Conservation (phyloP, 2,113 vertebrate genomes). For the cattle (Bos taurus) region DNA sequence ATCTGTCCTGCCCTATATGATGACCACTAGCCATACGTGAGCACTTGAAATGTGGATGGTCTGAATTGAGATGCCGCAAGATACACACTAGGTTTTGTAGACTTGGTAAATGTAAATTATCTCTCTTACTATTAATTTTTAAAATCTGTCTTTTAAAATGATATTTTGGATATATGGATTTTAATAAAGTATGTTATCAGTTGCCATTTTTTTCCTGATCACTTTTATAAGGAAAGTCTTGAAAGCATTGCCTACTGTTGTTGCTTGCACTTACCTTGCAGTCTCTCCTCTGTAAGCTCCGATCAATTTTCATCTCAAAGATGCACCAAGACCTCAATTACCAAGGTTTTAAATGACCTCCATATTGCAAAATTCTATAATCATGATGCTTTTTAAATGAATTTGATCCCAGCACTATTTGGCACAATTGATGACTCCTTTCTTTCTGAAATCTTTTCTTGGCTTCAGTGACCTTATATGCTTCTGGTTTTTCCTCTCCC, state of each 20-base stretch:
- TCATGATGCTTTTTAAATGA: neutral
- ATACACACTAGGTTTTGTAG: neutral
- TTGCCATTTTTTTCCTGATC: neutral
- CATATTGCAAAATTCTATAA: neutral
- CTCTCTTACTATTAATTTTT: neutral
- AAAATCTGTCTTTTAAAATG: neutral
- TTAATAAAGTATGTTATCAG: neutral
- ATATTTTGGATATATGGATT: neutral
- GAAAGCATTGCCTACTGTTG: neutral
- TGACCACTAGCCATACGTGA: neutral
- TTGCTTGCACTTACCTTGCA: neutral
- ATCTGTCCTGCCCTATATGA: neutral
- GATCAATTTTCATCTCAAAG: neutral
- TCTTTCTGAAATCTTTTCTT: neutral
- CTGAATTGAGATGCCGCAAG: neutral
- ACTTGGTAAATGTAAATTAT: neutral
- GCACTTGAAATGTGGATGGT: neutral
- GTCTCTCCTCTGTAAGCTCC: neutral
- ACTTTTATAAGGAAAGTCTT: neutral
- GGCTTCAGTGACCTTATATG: neutral
- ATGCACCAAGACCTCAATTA: neutral
- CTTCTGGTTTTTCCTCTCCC: neutral
- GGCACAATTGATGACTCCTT: no score
- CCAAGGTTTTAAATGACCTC: neutral
- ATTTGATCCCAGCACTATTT: neutral